A percentile compares a stretch with the other conserved stretches of the same genome.
Evolutionary conservation across 2,797 vertebrate species (phyloP).

Genomic region (Morelia viridis): DNA sequence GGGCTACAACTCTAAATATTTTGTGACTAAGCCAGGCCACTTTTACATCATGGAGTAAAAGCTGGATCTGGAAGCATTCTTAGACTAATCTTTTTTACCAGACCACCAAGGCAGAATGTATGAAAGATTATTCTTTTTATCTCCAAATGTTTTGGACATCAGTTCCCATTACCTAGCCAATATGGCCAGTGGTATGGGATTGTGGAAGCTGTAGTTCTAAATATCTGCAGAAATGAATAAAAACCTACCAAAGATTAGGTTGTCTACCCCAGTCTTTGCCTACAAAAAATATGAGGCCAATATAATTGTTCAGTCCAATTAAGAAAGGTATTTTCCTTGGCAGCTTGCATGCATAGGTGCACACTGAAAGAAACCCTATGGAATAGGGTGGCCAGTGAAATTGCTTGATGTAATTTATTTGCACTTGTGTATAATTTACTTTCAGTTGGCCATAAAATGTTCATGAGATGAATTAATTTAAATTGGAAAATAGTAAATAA

Average conservation of each 20-base stretch:
- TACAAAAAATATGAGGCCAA: background rate
- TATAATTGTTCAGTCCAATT: background rate
- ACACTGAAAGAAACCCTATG: background rate
- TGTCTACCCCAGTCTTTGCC: background rate
- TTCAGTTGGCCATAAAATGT: conserved; percentile 43
- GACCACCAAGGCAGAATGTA: background rate
- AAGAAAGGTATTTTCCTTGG: background rate
- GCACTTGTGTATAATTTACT: background rate
- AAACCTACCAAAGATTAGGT: background rate
- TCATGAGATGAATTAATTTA: conserved; percentile 67
- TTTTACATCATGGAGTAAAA: background rate
- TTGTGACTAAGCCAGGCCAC: background rate
- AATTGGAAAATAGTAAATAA: conserved; percentile 67
- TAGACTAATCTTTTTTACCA: background rate
- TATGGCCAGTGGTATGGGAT: background rate
- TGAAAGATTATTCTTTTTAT: background rate
- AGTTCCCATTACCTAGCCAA: background rate
- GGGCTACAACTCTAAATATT: background rate
- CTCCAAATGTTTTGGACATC: background rate
- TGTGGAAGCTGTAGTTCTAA: background rate
- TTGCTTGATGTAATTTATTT: background rate
- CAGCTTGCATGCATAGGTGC: background rate
- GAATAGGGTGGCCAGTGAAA: conserved; percentile 23
- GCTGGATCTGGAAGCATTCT: background rate
- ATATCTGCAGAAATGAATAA: background rate